These are phyloP conservation scores for Andrena praecox DNA, from an alignment of 2,888 invertebrate species.

Conservation along the genomic window DNA sequence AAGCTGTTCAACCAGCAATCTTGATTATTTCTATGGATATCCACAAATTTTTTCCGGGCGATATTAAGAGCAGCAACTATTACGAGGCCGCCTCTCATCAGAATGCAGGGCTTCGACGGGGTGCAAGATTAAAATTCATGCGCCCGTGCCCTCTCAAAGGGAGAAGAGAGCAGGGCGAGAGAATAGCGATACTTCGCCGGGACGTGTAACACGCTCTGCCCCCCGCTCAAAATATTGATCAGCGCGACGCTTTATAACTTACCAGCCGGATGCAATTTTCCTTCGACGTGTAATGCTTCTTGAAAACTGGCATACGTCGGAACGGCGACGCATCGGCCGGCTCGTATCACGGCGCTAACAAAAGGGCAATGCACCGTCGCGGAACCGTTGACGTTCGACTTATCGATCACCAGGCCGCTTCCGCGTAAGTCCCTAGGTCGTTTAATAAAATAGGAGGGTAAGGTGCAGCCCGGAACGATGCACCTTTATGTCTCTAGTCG, in stretches of 20 bases:
- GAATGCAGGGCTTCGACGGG: too few relatives aligned
- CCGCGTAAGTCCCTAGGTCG: slow-evolving; percentile 57
- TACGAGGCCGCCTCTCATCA: too few relatives aligned
- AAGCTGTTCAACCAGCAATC: too few relatives aligned
- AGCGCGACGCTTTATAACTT: background rate
- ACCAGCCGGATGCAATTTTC: slow-evolving; percentile 25
- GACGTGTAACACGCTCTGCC: background rate
- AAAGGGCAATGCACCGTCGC: slow-evolving; percentile 66
- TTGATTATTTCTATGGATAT: too few relatives aligned
- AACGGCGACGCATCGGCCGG: slow-evolving; percentile 18
- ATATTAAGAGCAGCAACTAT: too few relatives aligned
- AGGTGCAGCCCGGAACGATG: slow-evolving; percentile 27
- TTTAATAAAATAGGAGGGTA: slow-evolving; percentile 71
- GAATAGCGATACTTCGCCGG: background rate
- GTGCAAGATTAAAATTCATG: slow-evolving; percentile 1
- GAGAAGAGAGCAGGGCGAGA: background rate
- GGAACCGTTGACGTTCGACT: slow-evolving; percentile 66
- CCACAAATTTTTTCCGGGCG: too few relatives aligned
- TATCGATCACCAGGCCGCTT: slow-evolving; percentile 62
- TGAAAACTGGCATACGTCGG: slow-evolving; percentile 12
- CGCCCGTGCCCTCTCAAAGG: background rate
- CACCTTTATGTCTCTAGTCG: slow-evolving; percentile 54
- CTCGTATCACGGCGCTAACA: slow-evolving; percentile 46
- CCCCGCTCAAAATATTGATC: slow-evolving; percentile 4
- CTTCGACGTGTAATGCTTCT: slow-evolving; percentile 2